Percentiles rank a stretch among this genome's conserved stretches.
phyloP scores from a whole-genome alignment of 2,113 vertebrate species.

The Murina feae region DNA sequence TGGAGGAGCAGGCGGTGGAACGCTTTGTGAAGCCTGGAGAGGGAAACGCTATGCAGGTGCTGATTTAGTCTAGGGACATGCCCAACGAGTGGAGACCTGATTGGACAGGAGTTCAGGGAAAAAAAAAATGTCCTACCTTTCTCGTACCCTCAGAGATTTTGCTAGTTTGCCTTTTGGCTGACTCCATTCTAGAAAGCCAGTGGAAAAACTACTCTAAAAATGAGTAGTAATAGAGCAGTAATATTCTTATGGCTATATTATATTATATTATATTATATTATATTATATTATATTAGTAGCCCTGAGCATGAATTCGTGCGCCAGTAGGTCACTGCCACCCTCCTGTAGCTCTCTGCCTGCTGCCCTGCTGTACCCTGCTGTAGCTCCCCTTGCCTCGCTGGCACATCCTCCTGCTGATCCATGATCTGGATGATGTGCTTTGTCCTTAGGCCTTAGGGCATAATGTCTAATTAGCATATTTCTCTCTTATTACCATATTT shows the following conservation, averaged over 20 bases:
- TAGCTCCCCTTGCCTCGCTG: too few species aligned
- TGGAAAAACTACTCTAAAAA: neutral
- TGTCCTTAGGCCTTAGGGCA: too few species aligned
- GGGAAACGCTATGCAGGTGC: accelerated
- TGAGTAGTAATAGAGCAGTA: neutral
- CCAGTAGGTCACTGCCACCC: too few species aligned
- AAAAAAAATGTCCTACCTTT: neutral
- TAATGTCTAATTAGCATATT: too few species aligned
- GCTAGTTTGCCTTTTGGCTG: neutral
- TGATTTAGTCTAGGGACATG: neutral
- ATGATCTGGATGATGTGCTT: too few species aligned
- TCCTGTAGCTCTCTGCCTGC: too few species aligned
- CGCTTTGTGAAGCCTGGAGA: neutral
- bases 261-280: neutral
- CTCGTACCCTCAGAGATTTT: neutral
- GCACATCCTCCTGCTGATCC: too few species aligned
- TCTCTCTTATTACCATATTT: too few species aligned
- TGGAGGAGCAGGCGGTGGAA: accelerated
- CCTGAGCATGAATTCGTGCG: too few species aligned
- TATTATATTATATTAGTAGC: neutral
- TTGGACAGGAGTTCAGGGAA: neutral
- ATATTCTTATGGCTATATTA: neutral
- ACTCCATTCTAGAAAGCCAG: neutral
- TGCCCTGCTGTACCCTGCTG: too few species aligned
- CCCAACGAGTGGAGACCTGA: neutral